Percentiles rank a stretch among this genome's conserved stretches.
Evolutionary conservation across 2,113 vertebrate genomes (phyloP).

Genomic region (Heterocephalus glaber): DNA sequence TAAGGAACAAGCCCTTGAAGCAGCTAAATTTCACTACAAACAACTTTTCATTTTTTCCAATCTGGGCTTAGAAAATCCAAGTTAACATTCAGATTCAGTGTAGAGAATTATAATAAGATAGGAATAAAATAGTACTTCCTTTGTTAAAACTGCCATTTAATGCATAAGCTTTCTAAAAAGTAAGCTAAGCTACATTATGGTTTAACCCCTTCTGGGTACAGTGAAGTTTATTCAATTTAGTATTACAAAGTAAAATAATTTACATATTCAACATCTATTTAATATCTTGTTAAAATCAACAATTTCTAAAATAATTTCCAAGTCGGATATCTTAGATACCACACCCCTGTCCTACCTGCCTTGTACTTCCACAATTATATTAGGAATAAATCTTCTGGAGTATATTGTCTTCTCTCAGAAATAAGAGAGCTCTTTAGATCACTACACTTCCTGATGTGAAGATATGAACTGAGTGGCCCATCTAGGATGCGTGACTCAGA

Average conservation of each 20-base stretch:
- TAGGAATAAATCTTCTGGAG: not conserved
- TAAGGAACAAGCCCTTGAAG: conserved; percentile 24
- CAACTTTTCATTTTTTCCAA: conserved; percentile 46
- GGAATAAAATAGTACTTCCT: not conserved
- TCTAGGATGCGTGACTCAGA: not conserved
- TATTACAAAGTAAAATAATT: not conserved
- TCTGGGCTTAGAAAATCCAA: conserved; percentile 36
- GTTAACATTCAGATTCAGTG: conserved; percentile 24
- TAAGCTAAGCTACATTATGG: conserved; percentile 13
- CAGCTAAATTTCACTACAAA: conserved; percentile 50
- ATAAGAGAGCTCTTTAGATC: not conserved
- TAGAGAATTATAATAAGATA: conserved; percentile 26
- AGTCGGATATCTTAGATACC: not conserved
- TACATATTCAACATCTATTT: not conserved
- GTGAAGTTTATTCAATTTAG: not conserved
- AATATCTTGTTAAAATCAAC: not conserved
- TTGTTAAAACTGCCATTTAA: conserved; percentile 44
- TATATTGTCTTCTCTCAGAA: not conserved
- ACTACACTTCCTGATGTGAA: not conserved
- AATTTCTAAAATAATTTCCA: conserved; percentile 27
- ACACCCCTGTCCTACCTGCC: not conserved
- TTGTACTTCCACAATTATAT: not conserved
- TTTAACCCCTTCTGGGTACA: conserved; percentile 35
- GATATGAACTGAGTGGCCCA: not conserved
- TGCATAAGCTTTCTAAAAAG: conserved; percentile 13